Conservation (phyloP, 2,113 vertebrate species). For the Hemibagrus wyckioides region DNA sequence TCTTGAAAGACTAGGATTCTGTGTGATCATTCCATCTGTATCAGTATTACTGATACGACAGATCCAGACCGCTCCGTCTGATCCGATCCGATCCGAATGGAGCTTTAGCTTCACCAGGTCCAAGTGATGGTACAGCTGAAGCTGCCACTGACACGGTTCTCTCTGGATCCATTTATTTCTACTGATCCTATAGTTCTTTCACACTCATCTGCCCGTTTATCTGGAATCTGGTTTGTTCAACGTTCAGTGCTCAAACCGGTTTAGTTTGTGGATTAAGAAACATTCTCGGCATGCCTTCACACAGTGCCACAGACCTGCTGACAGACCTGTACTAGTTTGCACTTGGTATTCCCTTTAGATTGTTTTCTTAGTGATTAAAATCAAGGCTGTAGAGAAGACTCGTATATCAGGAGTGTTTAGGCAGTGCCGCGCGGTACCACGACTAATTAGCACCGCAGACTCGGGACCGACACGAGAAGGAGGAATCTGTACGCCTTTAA, state of each 20-base stretch:
- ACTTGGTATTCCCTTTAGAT: background rate
- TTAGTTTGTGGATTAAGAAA: constrained; percentile 1
- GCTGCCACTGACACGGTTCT: background rate
- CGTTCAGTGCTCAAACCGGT: constrained; percentile 6
- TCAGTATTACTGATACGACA: background rate
- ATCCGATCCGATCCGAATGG: background rate
- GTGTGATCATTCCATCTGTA: background rate
- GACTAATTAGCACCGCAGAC: background rate
- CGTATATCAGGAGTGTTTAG: background rate
- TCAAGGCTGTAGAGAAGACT: background rate
- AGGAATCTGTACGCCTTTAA: too few relatives aligned
- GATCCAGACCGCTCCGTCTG: background rate
- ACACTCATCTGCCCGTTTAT: background rate
- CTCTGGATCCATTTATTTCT: too few relatives aligned
- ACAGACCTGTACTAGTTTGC: background rate
- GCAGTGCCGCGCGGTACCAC: background rate
- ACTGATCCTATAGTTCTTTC: too few relatives aligned
- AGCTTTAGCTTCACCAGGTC: background rate
- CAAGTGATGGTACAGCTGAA: too few relatives aligned
- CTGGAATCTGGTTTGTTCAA: background rate
- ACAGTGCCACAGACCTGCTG: background rate
- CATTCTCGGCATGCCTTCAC: constrained; percentile 9
- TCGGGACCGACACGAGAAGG: background rate
- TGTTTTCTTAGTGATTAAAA: background rate
- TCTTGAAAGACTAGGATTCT: background rate